Percentiles rank a stretch among this genome's conserved stretches.
Conservation (phyloP, 2,888 invertebrate genomes). For the Papilio elwesi region DNA sequence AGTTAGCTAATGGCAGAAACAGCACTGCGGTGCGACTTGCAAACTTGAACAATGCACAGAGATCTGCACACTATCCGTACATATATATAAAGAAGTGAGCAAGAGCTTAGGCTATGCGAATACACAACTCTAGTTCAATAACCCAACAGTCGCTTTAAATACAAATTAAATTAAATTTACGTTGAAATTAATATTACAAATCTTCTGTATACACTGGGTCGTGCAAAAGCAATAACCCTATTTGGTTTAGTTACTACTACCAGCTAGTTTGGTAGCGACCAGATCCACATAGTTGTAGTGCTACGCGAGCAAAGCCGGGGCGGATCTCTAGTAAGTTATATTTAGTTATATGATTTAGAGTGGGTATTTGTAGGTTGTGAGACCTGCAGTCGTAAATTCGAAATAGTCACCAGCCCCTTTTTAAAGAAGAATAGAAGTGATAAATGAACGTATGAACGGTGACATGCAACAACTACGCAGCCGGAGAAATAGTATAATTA, state of each 20-base stretch:
- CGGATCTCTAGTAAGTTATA: no score
- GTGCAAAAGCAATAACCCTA: no score
- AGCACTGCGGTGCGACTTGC: conserved; percentile 13
- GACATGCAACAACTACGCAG: no score
- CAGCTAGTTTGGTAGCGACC: no score
- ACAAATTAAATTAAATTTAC: background rate
- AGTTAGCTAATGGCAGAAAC: background rate
- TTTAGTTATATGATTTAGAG: background rate
- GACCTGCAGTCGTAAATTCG: background rate
- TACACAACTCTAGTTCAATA: background rate
- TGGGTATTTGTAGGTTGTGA: background rate
- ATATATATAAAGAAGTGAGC: no score
- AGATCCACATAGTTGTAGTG: no score
- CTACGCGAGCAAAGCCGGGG: no score
- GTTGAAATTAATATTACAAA: background rate
- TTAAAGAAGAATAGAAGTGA: no score
- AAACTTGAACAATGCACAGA: conserved; percentile 5
- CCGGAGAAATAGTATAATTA: no score
- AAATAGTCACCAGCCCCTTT: background rate
- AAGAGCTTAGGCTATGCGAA: background rate
- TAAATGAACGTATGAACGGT: no score
- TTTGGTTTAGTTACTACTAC: no score
- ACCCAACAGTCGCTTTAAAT: background rate
- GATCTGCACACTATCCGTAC: background rate
- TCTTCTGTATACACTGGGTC: no score